These are phyloP conservation scores for Nematostella vectensis DNA, from an alignment of 92 coral and sea anemone genomes.

Conservation along the genomic window DNA sequence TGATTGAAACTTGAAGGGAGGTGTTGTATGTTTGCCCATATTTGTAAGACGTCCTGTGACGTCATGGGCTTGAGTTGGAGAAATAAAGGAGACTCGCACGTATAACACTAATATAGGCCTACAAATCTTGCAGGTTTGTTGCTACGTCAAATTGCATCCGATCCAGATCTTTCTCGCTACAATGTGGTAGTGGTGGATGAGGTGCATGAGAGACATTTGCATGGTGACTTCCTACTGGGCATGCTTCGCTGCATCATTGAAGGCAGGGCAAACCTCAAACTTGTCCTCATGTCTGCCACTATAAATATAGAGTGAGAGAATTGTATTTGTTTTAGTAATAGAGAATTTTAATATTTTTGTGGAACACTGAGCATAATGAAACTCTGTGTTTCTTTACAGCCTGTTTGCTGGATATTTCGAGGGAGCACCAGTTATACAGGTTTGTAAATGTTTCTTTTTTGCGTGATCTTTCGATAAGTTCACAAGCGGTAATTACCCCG, in stretches of 20 bases:
- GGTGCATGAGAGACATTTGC: conserved; percentile 95
- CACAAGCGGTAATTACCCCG: no score
- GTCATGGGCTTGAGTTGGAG: no score
- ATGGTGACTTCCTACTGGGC: conserved; percentile 96
- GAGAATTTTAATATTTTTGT: no score
- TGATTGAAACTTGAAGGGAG: no score
- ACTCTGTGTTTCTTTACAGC: conserved; percentile 21
- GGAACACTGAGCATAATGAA: neutral
- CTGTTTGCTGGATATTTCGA: conserved; percentile 84
- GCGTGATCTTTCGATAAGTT: no score
- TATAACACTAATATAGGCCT: no score
- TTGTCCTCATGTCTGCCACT: conserved; percentile 96
- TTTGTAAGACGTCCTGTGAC: no score
- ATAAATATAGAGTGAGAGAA: conserved; percentile 79
- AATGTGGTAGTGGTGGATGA: conserved; percentile 90
- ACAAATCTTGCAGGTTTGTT: conserved; percentile 69
- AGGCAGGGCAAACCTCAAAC: conserved; percentile 83
- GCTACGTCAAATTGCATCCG: conserved; percentile 86
- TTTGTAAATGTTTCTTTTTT: no score
- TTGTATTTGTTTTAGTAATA: neutral
- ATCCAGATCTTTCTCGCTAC: conserved; percentile 88
- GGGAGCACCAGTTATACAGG: conserved; percentile 96
- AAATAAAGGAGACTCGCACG: no score
- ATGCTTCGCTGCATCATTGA: conserved; percentile 72
- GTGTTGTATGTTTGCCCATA: no score